Conservation (phyloP, 2,888 invertebrate species). For the Ectobius pallidus region DNA sequence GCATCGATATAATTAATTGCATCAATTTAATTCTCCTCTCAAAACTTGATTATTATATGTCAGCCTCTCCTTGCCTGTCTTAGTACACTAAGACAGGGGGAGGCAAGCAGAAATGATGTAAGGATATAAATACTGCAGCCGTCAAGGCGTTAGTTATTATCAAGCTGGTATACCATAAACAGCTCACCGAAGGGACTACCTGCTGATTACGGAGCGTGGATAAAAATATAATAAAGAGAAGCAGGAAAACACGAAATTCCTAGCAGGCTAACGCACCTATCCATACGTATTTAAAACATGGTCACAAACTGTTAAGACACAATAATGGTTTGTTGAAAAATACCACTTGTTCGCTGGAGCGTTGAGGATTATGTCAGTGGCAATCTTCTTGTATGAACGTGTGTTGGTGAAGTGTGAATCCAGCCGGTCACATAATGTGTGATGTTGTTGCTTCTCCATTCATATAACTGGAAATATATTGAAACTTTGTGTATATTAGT, state of each 20-base stretch:
- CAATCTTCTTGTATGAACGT: no score
- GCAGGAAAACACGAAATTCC: neutral
- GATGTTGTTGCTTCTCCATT: no score
- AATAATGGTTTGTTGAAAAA: no score
- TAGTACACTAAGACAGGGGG: neutral
- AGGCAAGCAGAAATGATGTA: neutral
- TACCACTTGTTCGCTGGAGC: no score
- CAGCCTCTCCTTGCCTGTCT: neutral
- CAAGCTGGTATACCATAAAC: neutral
- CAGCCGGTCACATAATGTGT: no score
- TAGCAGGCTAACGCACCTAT: neutral
- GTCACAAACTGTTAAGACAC: neutral
- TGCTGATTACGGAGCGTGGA: neutral
- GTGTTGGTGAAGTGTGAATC: no score
- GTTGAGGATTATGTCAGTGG: no score
- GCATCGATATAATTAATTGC: no score
- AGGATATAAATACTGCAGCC: neutral
- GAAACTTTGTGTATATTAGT: no score
- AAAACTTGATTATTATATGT: no score
- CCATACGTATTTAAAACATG: neutral
- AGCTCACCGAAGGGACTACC: neutral
- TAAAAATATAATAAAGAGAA: neutral
- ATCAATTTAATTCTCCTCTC: no score
- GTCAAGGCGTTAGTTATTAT: constrained; percentile 7
- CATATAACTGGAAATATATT: no score